Percentiles rank a stretch among this genome's conserved stretches.
Evolutionary conservation across 2,797 vertebrate genomes (phyloP).

Genomic region (Melanitta fusca): DNA sequence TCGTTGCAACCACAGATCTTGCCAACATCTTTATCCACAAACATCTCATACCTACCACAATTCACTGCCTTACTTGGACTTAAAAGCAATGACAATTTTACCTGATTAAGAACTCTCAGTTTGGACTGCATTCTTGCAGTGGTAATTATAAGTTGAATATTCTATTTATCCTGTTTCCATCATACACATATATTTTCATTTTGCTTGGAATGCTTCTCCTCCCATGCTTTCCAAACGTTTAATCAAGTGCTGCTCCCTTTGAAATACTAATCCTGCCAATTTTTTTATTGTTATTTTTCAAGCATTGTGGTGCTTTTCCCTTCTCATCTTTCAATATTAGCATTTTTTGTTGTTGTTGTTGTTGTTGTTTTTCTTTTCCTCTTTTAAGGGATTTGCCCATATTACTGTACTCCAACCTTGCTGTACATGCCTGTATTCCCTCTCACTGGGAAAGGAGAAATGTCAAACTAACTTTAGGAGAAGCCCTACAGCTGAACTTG

Average conservation of each 20-base stretch:
- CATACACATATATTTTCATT: slow-evolving; percentile 28
- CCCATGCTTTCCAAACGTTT: slow-evolving; percentile 58
- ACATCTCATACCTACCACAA: slow-evolving; percentile 29
- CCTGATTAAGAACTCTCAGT: slow-evolving; percentile 36
- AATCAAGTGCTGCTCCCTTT: slow-evolving; percentile 66
- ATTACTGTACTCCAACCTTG: background rate
- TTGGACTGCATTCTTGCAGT: slow-evolving; percentile 34
- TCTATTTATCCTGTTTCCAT: slow-evolving; percentile 60
- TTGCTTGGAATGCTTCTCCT: slow-evolving; percentile 61
- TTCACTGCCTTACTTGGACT: slow-evolving; percentile 38
- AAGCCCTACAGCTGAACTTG: background rate
- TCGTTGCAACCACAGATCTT: background rate
- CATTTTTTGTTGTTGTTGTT: background rate
- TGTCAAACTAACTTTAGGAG: background rate
- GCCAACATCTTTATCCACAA: slow-evolving; percentile 36
- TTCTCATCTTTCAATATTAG: slow-evolving; percentile 40
- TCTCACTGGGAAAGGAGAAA: background rate
- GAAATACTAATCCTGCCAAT: slow-evolving; percentile 54
- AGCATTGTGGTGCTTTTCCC: background rate
- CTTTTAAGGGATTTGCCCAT: background rate
- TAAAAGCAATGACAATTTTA: slow-evolving; percentile 61
- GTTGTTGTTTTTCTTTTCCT: background rate
- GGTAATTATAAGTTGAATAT: slow-evolving; percentile 50
- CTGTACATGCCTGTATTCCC: background rate
- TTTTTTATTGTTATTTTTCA: slow-evolving; percentile 49